Percentiles rank a stretch among this genome's conserved stretches.
Conservation (phyloP, 2,888 invertebrate genomes). For the Ramazzottius varieornatus region DNA sequence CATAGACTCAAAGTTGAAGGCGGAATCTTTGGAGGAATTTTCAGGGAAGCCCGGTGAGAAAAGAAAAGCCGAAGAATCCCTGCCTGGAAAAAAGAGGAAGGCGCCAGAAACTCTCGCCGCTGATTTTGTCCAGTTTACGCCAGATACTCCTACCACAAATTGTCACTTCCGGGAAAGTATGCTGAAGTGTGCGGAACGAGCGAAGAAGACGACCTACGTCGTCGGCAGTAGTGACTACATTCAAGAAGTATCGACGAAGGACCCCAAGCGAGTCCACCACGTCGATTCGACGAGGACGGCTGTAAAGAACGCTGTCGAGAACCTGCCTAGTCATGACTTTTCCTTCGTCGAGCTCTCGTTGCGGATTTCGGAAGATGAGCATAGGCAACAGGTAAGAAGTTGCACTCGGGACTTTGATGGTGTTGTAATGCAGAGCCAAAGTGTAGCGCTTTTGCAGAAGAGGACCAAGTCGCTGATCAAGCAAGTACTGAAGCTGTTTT, state of each 20-base stretch:
- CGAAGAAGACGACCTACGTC: background rate
- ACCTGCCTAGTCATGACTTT: background rate
- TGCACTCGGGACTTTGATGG: background rate
- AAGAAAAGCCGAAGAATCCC: background rate
- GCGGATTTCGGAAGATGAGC: background rate
- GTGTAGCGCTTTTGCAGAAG: background rate
- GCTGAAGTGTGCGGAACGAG: background rate
- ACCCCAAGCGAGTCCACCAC: background rate
- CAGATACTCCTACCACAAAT: too few species aligned
- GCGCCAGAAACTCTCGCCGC: too few species aligned
- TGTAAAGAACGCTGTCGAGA: background rate
- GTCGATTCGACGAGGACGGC: background rate
- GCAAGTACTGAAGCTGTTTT: background rate
- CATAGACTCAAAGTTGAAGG: background rate
- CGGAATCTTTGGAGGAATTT: background rate
- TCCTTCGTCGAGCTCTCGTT: background rate
- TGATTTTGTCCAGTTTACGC: too few species aligned
- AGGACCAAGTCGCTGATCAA: background rate
- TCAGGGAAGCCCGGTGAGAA: background rate
- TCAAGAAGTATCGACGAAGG: background rate
- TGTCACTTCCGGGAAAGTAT: background rate
- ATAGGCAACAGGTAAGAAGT: background rate
- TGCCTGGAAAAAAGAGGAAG: too few species aligned
- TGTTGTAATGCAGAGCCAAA: background rate
- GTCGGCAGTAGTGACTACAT: background rate